These are phyloP conservation scores for Chouioia cunea DNA, from an alignment of 2,888 invertebrate genomes.

Conservation along the genomic window DNA sequence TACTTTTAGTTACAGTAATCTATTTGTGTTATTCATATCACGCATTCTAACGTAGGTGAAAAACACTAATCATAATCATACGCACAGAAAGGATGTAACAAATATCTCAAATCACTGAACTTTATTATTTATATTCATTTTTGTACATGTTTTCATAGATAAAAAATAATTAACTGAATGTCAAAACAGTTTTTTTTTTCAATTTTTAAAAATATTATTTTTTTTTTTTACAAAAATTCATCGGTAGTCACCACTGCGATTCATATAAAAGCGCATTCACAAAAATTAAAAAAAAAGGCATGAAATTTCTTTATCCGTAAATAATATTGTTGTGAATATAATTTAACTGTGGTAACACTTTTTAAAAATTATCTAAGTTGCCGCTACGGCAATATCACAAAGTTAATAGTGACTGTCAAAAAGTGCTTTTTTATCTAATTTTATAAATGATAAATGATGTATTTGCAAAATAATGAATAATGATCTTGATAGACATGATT, in stretches of 20 bases:
- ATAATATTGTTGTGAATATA: slow-evolving; percentile 22
- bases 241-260: slow-evolving; percentile 20
- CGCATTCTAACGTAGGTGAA: slow-evolving; percentile 56
- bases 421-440: slow-evolving; percentile 22
- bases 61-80: slow-evolving; percentile 54
- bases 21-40: slow-evolving; percentile 54
- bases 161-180: slow-evolving; percentile 56
- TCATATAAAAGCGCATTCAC: slow-evolving; percentile 23
- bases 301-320: slow-evolving; percentile 33
- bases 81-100: slow-evolving; percentile 49
- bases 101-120: slow-evolving; percentile 58
- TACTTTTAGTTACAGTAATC: slow-evolving; percentile 63
- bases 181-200: slow-evolving; percentile 38
- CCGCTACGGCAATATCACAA: slow-evolving; percentile 37
- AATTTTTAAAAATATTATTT: slow-evolving; percentile 32
- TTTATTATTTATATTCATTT: slow-evolving; percentile 67
- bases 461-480: slow-evolving; percentile 28
- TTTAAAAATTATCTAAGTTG: slow-evolving; percentile 29
- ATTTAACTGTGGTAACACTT: slow-evolving; percentile 26
- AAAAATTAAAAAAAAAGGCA: slow-evolving; percentile 7
- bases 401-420: slow-evolving; percentile 27
- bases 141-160: slow-evolving; percentile 66
- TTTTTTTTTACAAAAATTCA: slow-evolving; percentile 27
- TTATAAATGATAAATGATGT: slow-evolving; percentile 37
- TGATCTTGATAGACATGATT: slow-evolving; percentile 27